A percentile compares a stretch with the other conserved stretches of the same genome.
Conservation (phyloP, 2,888 invertebrate species). For the Torymus auratus region DNA sequence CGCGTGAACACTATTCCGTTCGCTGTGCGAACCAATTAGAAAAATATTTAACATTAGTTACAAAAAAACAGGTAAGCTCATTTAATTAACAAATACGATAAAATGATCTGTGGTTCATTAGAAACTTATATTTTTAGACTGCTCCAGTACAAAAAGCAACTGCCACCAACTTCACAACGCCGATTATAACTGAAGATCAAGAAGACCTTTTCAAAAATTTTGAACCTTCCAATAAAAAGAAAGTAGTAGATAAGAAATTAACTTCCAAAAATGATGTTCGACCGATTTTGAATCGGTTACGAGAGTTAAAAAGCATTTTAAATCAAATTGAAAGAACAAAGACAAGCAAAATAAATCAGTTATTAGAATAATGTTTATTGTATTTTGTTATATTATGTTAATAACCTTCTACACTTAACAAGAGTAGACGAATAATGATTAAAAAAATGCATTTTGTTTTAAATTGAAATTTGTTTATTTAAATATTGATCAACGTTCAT, state of each 20-base stretch:
- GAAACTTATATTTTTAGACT: conserved; percentile 30
- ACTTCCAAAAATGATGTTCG: conserved; percentile 51
- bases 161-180: conserved; percentile 42
- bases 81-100: neutral
- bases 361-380: conserved; percentile 22
- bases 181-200: conserved; percentile 59
- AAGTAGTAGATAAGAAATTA: conserved; percentile 7
- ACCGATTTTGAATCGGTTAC: conserved; percentile 61
- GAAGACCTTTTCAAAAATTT: conserved; percentile 49
- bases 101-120: too few relatives aligned
- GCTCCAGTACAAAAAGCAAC: conserved; percentile 26
- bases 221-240: conserved; percentile 19
- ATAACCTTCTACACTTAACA: too few relatives aligned
- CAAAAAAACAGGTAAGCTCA: conserved; percentile 34
- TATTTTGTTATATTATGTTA: too few relatives aligned
- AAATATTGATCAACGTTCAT: conserved; percentile 54
- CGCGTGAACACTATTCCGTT: conserved; percentile 67
- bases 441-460: conserved; percentile 13
- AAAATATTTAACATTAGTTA: conserved; percentile 63
- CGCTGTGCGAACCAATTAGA: conserved; percentile 67
- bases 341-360: conserved; percentile 52
- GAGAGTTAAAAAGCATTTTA: conserved; percentile 64
- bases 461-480: conserved; percentile 51
- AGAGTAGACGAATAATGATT: too few relatives aligned
- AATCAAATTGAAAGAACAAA: conserved; percentile 66